Evolutionary conservation across 2,797 vertebrate genomes (phyloP).

Genomic region (Eidolon dupreanum): DNA sequence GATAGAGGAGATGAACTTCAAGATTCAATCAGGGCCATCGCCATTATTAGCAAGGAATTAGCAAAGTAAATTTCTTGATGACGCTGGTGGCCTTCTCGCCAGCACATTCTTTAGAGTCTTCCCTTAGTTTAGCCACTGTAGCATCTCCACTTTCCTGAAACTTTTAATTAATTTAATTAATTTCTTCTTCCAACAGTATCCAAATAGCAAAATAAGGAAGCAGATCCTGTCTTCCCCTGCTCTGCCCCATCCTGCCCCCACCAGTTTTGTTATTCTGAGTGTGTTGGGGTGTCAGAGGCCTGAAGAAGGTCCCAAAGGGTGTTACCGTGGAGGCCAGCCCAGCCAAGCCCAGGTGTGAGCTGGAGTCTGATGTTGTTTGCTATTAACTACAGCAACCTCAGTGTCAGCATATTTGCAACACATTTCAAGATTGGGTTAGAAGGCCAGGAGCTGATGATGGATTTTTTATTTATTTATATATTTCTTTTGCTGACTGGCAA

Average conservation of each 20-base stretch:
- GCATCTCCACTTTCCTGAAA: no score
- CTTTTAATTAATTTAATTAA: no score
- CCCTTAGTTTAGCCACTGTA: no score
- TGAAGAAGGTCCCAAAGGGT: background rate
- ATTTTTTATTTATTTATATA: conserved; percentile 74
- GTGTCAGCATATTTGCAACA: conserved; percentile 62
- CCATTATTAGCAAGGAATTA: background rate
- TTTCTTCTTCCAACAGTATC: no score
- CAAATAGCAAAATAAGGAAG: background rate
- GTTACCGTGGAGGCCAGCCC: background rate
- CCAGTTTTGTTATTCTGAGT: background rate
- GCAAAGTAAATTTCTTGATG: no score
- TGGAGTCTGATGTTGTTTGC: background rate
- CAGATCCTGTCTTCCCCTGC: background rate
- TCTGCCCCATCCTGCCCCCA: background rate
- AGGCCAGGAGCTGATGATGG: conserved; percentile 71
- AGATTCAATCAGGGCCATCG: background rate
- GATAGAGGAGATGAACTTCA: background rate
- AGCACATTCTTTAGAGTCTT: no score
- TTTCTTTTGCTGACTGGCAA: conserved; percentile 71
- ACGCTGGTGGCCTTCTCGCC: no score
- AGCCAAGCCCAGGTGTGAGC: conserved; percentile 42
- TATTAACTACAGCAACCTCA: conserved; percentile 18
- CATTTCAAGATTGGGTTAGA: conserved; percentile 56
- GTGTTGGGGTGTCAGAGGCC: background rate